Evolutionary conservation across 2,797 vertebrate species (phyloP).

Genomic region (Anguilla anguilla): DNA sequence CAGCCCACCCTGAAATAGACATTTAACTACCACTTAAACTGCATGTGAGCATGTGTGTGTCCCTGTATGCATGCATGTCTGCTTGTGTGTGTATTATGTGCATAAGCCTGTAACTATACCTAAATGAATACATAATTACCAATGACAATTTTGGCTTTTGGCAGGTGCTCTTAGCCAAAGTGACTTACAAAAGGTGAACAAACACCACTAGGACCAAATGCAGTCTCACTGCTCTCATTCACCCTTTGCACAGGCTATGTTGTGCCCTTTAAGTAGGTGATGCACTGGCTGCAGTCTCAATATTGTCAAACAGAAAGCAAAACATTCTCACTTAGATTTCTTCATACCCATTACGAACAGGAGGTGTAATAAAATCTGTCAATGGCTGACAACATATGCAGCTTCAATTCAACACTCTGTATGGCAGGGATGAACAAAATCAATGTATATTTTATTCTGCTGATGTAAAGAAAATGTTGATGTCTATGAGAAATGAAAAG

Average conservation of each 20-base stretch:
- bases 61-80: neutral
- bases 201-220: neutral
- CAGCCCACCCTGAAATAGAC: constrained; percentile 30
- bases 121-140: too few species aligned
- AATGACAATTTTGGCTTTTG: too few species aligned
- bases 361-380: neutral
- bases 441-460: neutral
- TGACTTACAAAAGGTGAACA: neutral
- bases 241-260: neutral
- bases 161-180: too few species aligned
- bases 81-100: neutral
- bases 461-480: neutral
- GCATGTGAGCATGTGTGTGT: neutral
- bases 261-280: neutral
- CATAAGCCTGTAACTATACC: neutral
- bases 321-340: neutral
- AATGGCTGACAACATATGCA: neutral
- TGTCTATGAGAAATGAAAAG: too few species aligned
- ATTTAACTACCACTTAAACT: constrained; percentile 16
- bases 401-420: neutral
- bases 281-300: neutral
- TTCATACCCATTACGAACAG: neutral
- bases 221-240: neutral
- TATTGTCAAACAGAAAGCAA: neutral
- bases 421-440: neutral